phyloP scores from a whole-genome alignment of 2,113 vertebrate genomes.

The Pelmatolapia mariae region DNA sequence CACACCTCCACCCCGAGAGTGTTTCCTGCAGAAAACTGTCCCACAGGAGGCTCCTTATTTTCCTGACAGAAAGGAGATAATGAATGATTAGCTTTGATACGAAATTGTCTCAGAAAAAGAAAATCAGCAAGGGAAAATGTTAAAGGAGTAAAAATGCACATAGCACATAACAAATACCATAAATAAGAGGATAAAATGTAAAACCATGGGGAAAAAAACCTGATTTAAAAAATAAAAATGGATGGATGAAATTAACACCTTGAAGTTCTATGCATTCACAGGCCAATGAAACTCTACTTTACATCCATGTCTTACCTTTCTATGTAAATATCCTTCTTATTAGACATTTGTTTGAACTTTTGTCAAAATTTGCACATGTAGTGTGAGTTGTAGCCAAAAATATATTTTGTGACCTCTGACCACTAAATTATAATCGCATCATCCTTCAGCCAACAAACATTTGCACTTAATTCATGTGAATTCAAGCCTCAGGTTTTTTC shows the following conservation, averaged over 20 bases:
- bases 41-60: constrained; percentile 69
- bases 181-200: background rate
- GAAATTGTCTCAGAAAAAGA: background rate
- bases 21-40: constrained; percentile 62
- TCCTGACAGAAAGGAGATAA: constrained; percentile 62
- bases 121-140: background rate
- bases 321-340: background rate
- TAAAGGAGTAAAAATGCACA: fast-evolving
- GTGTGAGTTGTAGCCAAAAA: background rate
- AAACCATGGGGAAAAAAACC: fast-evolving
- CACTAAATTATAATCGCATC: background rate
- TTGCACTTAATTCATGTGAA: background rate
- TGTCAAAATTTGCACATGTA: background rate
- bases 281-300: background rate
- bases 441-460: background rate
- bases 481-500: background rate
- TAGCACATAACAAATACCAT: background rate
- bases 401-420: background rate
- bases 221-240: background rate
- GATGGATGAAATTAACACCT: background rate
- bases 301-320: background rate
- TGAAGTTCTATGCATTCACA: background rate
- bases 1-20: constrained; percentile 84
- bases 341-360: background rate
- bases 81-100: background rate